Base-by-base conservation (phyloP, 2,113 vertebrate species). In the Cichladusa arquata region DNA sequence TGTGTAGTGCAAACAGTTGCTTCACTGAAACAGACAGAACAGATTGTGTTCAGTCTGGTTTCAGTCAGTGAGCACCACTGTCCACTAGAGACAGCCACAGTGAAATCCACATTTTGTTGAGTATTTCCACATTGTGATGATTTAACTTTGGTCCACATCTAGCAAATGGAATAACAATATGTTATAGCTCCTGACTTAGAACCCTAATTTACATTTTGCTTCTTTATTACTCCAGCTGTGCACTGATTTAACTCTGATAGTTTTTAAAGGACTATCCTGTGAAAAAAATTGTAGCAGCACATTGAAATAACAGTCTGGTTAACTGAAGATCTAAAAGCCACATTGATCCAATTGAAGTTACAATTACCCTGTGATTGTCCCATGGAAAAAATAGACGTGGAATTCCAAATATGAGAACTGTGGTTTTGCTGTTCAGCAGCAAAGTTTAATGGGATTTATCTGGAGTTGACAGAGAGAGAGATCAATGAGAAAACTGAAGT, bases 21-120 rank as follows among this genome's bases (percentile, higher is more conserved):
- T 94, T 88, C 60, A 78, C 28, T 85, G 92, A 62, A 78, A 81
- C 34, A 90, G 40, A 64, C 57, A 74, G 56, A 96, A 34, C 13
- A 89, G 38, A 42, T 79, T 83, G 44, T 64, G 14, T 78, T 92
- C 71, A 81, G 29, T 89, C 77, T 95, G 79, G 33, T 91, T 95
- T 65, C 69, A 85, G 2, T 78, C 48, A 83, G n/a, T 66, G 34
- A 20, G 24, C 26, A 70, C 33, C 54, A 38, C 56, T 57, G 38
- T 62, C 54, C 29, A 11, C 38, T 71, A 67, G 56, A 95, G 24
- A 76, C 17, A 62, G 42, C 11, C 34, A 54, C 19, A 16, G 23
- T 64, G 36, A 84, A 85, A 73, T 65, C 42, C 47, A 34, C 5
- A 4, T 62, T 65, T 77, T 62, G 47, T 58, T 60, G 13, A 85